Conservation (phyloP, 2,113 vertebrate species). For the Nannospalax galili region DNA sequence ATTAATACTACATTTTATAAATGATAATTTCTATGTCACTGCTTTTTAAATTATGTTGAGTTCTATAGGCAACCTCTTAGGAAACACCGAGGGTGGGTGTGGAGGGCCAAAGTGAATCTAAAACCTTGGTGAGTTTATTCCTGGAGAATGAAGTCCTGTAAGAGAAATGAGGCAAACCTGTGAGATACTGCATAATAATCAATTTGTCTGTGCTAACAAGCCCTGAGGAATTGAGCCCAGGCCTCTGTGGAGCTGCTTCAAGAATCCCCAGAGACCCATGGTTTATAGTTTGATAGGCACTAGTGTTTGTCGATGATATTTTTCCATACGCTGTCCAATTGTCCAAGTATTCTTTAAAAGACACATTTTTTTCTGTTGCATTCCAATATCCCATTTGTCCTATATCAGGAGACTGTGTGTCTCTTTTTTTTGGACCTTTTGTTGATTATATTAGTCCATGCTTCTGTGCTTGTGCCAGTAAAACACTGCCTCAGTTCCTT, state of each 20-base stretch:
- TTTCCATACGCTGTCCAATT: not conserved
- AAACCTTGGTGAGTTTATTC: conserved; percentile 92
- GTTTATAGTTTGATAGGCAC: not conserved
- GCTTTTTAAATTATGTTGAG: not conserved
- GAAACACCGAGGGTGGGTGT: conserved; percentile 44
- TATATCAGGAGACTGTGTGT: not conserved
- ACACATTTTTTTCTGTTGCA: not conserved
- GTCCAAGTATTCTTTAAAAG: not conserved
- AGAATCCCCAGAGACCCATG: not conserved
- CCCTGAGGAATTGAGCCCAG: not conserved
- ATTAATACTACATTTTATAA: not conserved
- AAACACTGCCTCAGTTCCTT: not conserved
- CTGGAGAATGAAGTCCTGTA: conserved; percentile 92
- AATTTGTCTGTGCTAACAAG: not conserved
- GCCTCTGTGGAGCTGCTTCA: not conserved
- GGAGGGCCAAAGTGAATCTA: conserved; percentile 77
- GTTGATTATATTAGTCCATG: not conserved
- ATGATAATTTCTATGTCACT: not conserved
- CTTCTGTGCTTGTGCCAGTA: not conserved
- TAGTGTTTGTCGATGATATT: not conserved
- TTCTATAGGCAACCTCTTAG: conserved; percentile 62
- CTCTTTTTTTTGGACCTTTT: not conserved
- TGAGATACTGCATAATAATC: not conserved
- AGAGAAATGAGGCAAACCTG: conserved; percentile 62
- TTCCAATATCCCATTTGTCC: not conserved